Evolutionary conservation across 2,888 invertebrate species (phyloP).

Genomic region (Drosophila silvestris): DNA sequence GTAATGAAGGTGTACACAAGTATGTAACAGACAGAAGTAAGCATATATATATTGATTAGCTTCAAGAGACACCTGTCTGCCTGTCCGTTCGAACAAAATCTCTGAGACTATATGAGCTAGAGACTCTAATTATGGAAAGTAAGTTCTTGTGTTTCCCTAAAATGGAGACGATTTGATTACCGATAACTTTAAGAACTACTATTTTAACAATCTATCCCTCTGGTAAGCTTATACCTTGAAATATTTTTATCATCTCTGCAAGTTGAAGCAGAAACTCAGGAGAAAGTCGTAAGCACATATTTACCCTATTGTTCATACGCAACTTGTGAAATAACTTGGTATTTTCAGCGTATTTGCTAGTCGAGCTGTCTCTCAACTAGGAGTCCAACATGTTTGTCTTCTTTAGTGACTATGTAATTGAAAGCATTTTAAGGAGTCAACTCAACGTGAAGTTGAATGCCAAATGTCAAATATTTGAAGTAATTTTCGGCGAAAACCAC

Average conservation of each 20-base stretch:
- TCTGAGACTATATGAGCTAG: background rate
- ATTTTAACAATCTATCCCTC: background rate
- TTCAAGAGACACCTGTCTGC: too few species aligned
- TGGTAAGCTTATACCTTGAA: rapidly evolving
- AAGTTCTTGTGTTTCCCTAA: background rate
- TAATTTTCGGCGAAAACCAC: conserved; percentile 13
- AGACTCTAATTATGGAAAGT: background rate
- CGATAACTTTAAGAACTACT: background rate
- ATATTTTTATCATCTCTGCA: background rate
- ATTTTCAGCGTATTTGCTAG: background rate
- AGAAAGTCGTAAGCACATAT: background rate
- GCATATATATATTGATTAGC: too few species aligned
- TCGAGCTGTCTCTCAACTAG: background rate
- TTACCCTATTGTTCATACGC: background rate
- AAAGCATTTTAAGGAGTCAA: conserved; percentile 52
- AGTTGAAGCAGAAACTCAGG: rapidly evolving
- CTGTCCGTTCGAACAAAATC: background rate
- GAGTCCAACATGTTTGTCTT: background rate
- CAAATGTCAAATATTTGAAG: conserved; percentile 42
- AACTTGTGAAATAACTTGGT: background rate
- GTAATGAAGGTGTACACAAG: background rate
- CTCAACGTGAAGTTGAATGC: conserved; percentile 17
- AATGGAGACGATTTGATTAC: background rate
- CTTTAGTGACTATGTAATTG: conserved; percentile 47
- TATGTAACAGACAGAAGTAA: background rate